Evolutionary conservation across 2,888 invertebrate genomes (phyloP).

Genomic region (Spilarctia lutea): DNA sequence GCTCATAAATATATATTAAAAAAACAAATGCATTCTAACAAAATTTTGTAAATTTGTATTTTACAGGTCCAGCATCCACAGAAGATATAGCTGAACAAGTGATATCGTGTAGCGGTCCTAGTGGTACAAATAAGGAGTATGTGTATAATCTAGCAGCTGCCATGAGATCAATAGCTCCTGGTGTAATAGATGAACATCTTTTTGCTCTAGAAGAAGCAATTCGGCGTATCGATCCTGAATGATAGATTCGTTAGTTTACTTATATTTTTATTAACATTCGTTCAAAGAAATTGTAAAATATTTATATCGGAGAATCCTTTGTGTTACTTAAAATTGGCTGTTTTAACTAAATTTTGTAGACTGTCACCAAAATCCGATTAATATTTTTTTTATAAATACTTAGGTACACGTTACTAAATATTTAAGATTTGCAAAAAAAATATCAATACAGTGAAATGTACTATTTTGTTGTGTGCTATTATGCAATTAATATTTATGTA

Average conservation of each 20-base stretch:
- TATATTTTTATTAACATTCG: not conserved
- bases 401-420: too few relatives aligned
- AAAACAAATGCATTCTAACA: too few relatives aligned
- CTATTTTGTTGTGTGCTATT: not conserved
- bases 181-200: constrained; percentile 91
- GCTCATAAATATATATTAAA: too few relatives aligned
- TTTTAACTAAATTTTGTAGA: not conserved
- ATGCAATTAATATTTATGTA: too few relatives aligned
- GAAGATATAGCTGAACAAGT: constrained; percentile 94
- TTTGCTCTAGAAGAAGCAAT: constrained; percentile 89
- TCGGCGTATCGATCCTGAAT: constrained; percentile 57
- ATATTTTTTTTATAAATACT: too few relatives aligned
- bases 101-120: constrained; percentile 90
- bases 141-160: constrained; percentile 93
- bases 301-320: not conserved
- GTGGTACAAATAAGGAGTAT: constrained; percentile 97
- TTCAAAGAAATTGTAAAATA: not conserved
- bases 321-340: not conserved
- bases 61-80: constrained; percentile 90
- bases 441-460: not conserved
- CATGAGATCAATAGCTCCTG: constrained; percentile 91
- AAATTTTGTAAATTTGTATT: not conserved
- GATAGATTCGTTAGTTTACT: constrained; percentile 26
- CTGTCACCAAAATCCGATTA: not conserved
- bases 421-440: not conserved